Base-by-base conservation (phyloP, 1,140 invertebrate genomes). In the Brachionus rubens region DNA sequence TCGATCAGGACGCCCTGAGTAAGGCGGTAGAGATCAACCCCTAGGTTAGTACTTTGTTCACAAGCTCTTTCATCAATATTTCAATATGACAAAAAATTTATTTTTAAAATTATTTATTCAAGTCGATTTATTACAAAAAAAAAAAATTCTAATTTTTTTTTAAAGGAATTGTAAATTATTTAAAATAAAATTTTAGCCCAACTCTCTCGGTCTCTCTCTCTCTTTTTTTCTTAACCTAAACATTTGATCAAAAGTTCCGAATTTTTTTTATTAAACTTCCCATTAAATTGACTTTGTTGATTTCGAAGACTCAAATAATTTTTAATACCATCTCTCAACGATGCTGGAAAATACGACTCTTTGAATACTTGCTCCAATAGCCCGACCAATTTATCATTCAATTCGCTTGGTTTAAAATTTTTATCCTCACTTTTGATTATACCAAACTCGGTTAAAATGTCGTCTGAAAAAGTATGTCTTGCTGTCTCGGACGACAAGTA, bases 221-320 rank as follows among this genome's bases (percentile, higher is more conserved):
- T 36, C 4, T 36, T 36, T 36, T 3, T 36, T 36, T 9, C 9
- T 9, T 36, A 36, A 36, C 9, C n/a, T 30, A 59, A 36, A 59
- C 30, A 59, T 10, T 59, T 40, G 19, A 33, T 30, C n/a, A 59
- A 59, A 5, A 59, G 7, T 2, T 59, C 14, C 3, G 30, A 14
- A 59, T 59, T 59, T 59, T 59, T 59, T 59, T 36, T 59, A 36
- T 59, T 36, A 59, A 59, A 59, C 16, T 59, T 59, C 19, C 14
- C 54, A 59, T 59, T 36, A 19, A 33, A 1, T 16, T 33, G 12
- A 7, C 12, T 16, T 1, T 36, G 30, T 5, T 36, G 3, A 9
- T 3, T 36, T 6, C 54, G 10, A 2, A 59, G 19, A 16, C 36
- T 59, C 3, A 59, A 6, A 36, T 59, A 59, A 16, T 1, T 16